These are phyloP conservation scores for Apamea sordens DNA, from an alignment of 2,888 invertebrate genomes.

Conservation along the genomic window DNA sequence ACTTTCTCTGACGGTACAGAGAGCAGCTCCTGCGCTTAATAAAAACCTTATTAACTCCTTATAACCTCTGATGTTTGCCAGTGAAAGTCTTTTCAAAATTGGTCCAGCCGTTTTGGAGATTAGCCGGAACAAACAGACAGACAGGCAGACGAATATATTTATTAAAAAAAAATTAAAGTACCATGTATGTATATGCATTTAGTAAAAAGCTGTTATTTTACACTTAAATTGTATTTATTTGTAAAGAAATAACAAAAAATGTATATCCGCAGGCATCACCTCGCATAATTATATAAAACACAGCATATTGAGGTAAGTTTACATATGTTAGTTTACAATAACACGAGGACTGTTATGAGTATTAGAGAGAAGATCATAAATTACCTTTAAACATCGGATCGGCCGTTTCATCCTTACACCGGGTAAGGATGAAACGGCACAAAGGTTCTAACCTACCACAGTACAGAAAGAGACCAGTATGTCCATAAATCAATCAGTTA, in stretches of 20 bases:
- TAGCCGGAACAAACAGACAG: not conserved
- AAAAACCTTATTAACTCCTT: not conserved
- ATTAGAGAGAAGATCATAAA: constrained; percentile 70
- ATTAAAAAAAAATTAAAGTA: no score
- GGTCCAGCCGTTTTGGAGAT: not conserved
- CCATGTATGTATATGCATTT: no score
- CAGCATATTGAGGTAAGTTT: not conserved
- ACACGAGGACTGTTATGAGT: constrained; percentile 50
- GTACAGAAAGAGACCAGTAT: constrained; percentile 34
- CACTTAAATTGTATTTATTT: no score
- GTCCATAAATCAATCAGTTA: constrained; percentile 19
- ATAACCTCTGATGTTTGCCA: not conserved
- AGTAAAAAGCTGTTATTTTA: no score
- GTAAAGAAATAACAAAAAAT: no score
- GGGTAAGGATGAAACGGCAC: constrained; percentile 80
- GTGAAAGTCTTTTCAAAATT: not conserved
- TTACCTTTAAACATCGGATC: constrained; percentile 74
- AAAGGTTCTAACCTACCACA: constrained; percentile 61
- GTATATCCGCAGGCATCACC: no score
- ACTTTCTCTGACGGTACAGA: not conserved
- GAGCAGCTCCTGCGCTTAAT: not conserved
- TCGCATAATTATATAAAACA: no score
- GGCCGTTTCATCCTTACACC: constrained; percentile 17
- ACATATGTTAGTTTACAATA: constrained; percentile 49
- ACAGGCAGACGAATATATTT: not conserved